Percentiles rank a stretch among this genome's conserved stretches.
Evolutionary conservation across 1,140 invertebrate genomes (phyloP).

Genomic region (Colletes gigas): DNA sequence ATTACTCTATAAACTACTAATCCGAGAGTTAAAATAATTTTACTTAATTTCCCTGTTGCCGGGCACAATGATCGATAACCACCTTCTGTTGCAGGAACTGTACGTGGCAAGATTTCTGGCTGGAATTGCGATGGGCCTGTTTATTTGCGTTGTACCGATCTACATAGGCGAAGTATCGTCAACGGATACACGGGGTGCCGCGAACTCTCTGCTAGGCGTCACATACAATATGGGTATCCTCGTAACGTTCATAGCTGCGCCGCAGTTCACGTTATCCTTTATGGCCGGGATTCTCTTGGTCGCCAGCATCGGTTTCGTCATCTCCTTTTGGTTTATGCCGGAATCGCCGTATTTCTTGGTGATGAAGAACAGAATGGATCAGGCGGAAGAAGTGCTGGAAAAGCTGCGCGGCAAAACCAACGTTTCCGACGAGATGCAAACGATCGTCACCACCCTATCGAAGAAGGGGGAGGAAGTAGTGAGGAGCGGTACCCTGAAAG

Average conservation of each 20-base stretch:
- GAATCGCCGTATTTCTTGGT: conserved; percentile 79
- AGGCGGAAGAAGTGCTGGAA: conserved; percentile 57
- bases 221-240: conserved; percentile 80
- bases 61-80: neutral
- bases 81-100: conserved; percentile 40
- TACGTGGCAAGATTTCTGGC: conserved; percentile 79
- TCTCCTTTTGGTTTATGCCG: conserved; percentile 78
- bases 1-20: neutral
- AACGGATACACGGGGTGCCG: conserved; percentile 83
- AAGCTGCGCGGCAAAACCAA: conserved; percentile 58
- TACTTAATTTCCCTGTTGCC: too few relatives aligned
- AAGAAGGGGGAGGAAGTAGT: conserved; percentile 73
- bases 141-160: conserved; percentile 83
- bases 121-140: conserved; percentile 84
- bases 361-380: conserved; percentile 37
- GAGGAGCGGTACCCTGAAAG: conserved; percentile 71
- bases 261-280: conserved; percentile 48
- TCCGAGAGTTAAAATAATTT: too few relatives aligned
- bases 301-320: conserved; percentile 71
- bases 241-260: conserved; percentile 76
- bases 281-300: conserved; percentile 65
- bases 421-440: conserved; percentile 70
- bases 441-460: conserved; percentile 77
- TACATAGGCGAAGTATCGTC: conserved; percentile 86
- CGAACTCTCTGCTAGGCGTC: conserved; percentile 83